Conservation (phyloP, 2,113 vertebrate genomes). For the human (Homo sapiens) region GRCh38 chr1:109367001-109367500, state of each 20-base stretch:
- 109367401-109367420: slow-evolving; percentile 93
- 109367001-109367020: too few relatives aligned
- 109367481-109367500: slow-evolving; percentile 81
- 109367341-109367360: background rate
- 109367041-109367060: too few relatives aligned
- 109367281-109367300: background rate
- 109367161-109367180: too few relatives aligned
- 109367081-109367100: too few relatives aligned
- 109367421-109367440: slow-evolving; percentile 92
- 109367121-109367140: too few relatives aligned
- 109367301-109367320: slow-evolving; percentile 28
- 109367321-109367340: background rate
- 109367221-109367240: too few relatives aligned
- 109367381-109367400: background rate
- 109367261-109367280: background rate
- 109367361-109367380: background rate
- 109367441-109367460: slow-evolving; percentile 93
- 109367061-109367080: too few relatives aligned
- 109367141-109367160: too few relatives aligned
- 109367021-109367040: too few relatives aligned
- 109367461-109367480: slow-evolving; percentile 93
- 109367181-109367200: too few relatives aligned
- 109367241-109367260: background rate
- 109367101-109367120: too few relatives aligned
- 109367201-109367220: too few relatives aligned